Conservation (phyloP, 2,797 vertebrate genomes). For the Chelon auratus region DNA sequence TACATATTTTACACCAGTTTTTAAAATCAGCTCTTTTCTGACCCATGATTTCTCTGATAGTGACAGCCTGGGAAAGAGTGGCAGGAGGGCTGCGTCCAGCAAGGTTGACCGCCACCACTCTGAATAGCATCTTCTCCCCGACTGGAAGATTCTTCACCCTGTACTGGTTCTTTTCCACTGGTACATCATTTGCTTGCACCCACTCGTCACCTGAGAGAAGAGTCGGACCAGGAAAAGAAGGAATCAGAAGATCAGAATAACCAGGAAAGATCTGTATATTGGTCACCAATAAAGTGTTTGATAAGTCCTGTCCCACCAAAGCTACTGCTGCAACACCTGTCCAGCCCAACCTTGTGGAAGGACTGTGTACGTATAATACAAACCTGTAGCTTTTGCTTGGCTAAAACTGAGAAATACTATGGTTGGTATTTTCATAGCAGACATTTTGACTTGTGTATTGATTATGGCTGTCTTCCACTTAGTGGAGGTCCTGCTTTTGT, state of each 20-base stretch:
- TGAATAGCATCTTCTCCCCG: slow-evolving; percentile 89
- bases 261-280: background rate
- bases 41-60: slow-evolving; percentile 90
- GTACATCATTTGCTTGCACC: slow-evolving; percentile 83
- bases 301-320: too few relatives aligned
- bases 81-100: slow-evolving; percentile 88
- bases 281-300: background rate
- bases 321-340: too few relatives aligned
- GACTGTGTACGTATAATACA: too few relatives aligned
- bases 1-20: background rate
- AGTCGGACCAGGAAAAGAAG: background rate
- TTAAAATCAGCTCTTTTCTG: slow-evolving; percentile 51
- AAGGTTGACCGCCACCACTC: slow-evolving; percentile 88
- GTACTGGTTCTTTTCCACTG: slow-evolving; percentile 82
- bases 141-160: slow-evolving; percentile 87
- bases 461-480: too few relatives aligned
- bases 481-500: too few relatives aligned
- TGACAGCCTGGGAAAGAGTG: slow-evolving; percentile 85
- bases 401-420: too few relatives aligned
- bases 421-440: too few relatives aligned
- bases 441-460: too few relatives aligned
- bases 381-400: too few relatives aligned
- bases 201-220: slow-evolving; percentile 85
- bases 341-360: too few relatives aligned
- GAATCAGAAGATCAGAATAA: slow-evolving; percentile 16